phyloP scores from a whole-genome alignment of 2,888 invertebrate species.

The Nomada fucata region DNA sequence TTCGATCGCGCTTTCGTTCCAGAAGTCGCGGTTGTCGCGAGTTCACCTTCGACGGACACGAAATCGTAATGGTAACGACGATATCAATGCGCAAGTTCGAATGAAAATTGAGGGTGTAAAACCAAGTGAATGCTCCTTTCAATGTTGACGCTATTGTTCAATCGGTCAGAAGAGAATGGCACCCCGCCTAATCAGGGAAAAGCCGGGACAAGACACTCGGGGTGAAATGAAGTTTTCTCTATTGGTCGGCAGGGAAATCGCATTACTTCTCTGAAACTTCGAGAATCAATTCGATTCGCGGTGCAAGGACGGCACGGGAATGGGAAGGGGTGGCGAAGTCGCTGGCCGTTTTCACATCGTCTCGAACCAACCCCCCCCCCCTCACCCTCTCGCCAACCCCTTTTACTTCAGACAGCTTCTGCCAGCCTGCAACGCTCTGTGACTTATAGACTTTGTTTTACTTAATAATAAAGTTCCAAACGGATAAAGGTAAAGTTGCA shows the following conservation, averaged over 20 bases:
- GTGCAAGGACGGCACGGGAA: slow-evolving; percentile 23
- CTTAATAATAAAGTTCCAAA: slow-evolving; percentile 73
- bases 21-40: background rate
- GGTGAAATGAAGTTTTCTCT: slow-evolving; percentile 31
- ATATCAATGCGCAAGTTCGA: no score
- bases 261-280: slow-evolving; percentile 60
- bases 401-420: slow-evolving; percentile 10
- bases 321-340: slow-evolving; percentile 52
- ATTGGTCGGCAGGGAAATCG: slow-evolving; percentile 54
- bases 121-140: background rate
- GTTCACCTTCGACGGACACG: no score
- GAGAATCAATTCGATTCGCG: slow-evolving; percentile 70
- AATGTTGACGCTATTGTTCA: background rate
- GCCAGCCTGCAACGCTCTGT: slow-evolving; percentile 29
- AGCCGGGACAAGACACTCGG: background rate
- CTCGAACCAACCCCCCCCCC: background rate
- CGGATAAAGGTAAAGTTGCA: slow-evolving; percentile 55
- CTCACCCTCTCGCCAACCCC: background rate
- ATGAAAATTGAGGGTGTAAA: background rate
- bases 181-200: slow-evolving; percentile 1
- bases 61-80: background rate
- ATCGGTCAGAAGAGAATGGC: background rate
- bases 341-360: slow-evolving; percentile 42
- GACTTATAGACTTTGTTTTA: slow-evolving; percentile 72
- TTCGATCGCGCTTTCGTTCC: background rate